Base-by-base conservation (phyloP, 2,113 vertebrate species). In the Cheirogaleus medius region DNA sequence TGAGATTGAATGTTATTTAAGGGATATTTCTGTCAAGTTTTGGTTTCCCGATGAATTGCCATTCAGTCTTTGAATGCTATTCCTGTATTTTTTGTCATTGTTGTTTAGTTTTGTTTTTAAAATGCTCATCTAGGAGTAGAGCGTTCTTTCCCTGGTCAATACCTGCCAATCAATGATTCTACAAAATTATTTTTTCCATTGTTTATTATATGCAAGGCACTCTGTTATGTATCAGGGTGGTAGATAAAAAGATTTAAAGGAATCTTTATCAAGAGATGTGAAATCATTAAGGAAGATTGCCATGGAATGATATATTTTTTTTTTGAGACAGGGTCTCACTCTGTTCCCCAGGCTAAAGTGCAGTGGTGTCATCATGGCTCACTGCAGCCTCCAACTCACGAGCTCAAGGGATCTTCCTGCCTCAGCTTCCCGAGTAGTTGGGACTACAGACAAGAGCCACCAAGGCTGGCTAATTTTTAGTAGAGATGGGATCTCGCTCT, bases 11-110 rank as follows among this genome's bases (percentile, higher is more conserved):
- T 95, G 94, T 95, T 97, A 94, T 89, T 95, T 94, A 90, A 97
- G 93, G 78, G 93, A 89, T 97, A 97, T 97, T 97, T 97, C 93
- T 91, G 93, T 97, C 96, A 74, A 68, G 20, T 85, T 95, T 94
- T 85, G 85, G 96, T 95, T 97, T 97, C 94, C 73, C 93, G 93
- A 95, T 88, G 93, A 94, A 93, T 85, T 97, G 86, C 71, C 73
- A 87, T 92, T 96, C 18, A 15, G 37, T 76, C 77, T 63, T 92
- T 68, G 18, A 47, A 77, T 82, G 37, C 71, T 95, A 69, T 90
- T 97, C 95, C 54, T 93, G 66, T 84, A 37, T 80, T 78, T 90
- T 93, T 74, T 76, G 13, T 91, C 81, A 68, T 63, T 88, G n/a
- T 82, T 47, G 66, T 89, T 97, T 94, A 81, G 49, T 77, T 96